Percentiles rank a stretch among this genome's conserved stretches.
These are phyloP conservation scores for Nannospalax galili DNA, from an alignment of 2,113 vertebrate species.

Conservation along the genomic window DNA sequence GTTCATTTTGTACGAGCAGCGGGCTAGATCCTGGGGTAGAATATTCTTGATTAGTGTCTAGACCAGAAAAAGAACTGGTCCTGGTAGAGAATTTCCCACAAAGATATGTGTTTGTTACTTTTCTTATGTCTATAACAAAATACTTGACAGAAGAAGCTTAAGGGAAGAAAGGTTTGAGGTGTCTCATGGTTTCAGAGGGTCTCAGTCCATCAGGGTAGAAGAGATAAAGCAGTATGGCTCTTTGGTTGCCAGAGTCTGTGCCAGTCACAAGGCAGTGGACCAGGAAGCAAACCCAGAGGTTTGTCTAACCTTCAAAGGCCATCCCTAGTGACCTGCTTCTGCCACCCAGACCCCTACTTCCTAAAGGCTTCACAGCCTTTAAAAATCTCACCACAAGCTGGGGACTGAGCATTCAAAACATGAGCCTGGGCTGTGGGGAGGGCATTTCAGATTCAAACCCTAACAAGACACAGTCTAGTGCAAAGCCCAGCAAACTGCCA, in stretches of 20 bases:
- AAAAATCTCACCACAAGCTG: not conserved
- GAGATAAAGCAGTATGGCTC: not conserved
- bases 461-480: not conserved
- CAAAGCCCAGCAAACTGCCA: not conserved
- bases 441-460: not conserved
- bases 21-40: not conserved
- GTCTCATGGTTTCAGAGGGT: not conserved
- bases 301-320: not conserved
- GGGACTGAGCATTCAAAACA: not conserved
- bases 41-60: not conserved
- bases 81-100: not conserved
- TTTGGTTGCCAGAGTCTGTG: not conserved
- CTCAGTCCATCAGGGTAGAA: not conserved
- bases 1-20: not conserved
- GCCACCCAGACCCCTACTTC: not conserved
- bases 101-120: not conserved
- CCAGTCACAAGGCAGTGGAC: not conserved
- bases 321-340: not conserved
- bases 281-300: not conserved
- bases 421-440: not conserved
- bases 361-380: not conserved
- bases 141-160: not conserved
- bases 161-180: not conserved
- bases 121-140: not conserved
- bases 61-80: not conserved